phyloP scores from a whole-genome alignment of 1,140 invertebrate genomes.

The Calycopis cecrops region DNA sequence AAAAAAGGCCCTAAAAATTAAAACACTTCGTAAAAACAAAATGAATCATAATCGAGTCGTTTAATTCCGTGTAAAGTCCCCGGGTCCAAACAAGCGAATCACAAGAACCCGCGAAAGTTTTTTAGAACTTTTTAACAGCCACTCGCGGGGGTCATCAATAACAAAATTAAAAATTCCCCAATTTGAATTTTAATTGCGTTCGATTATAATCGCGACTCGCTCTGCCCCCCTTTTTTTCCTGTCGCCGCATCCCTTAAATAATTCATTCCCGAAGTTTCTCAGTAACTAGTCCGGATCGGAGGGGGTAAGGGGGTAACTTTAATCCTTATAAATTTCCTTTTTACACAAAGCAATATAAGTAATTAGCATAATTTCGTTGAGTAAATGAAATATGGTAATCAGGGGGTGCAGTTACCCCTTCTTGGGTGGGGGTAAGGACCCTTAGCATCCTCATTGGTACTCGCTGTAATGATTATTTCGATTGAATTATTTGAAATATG shows the following conservation, averaged over 20 bases:
- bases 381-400: slow-evolving; percentile 75
- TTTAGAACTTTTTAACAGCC: slow-evolving; percentile 56
- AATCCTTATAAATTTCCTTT: slow-evolving; percentile 76
- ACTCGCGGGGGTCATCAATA: slow-evolving; percentile 67
- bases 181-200: slow-evolving; percentile 73
- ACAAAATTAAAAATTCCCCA: slow-evolving; percentile 73
- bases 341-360: slow-evolving; percentile 75
- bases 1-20: slow-evolving; percentile 12
- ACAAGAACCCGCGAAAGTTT: slow-evolving; percentile 45
- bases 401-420: slow-evolving; percentile 59
- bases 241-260: slow-evolving; percentile 57
- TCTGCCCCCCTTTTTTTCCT: slow-evolving; percentile 48
- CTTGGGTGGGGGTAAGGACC: slow-evolving; percentile 46
- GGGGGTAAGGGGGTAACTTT: slow-evolving; percentile 59
- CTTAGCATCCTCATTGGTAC: slow-evolving; percentile 68
- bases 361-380: slow-evolving; percentile 76
- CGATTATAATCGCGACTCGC: slow-evolving; percentile 69
- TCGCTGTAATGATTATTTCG: slow-evolving; percentile 70
- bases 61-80: slow-evolving; percentile 26
- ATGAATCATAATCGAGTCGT: slow-evolving; percentile 28
- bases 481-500: slow-evolving; percentile 49
- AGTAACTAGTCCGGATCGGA: slow-evolving; percentile 49
- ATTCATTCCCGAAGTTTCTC: slow-evolving; percentile 56
- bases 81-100: slow-evolving; percentile 51
- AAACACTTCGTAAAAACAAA: not conserved